phyloP scores from a whole-genome alignment of 2,797 vertebrate species.

The Anguilla megastoma region DNA sequence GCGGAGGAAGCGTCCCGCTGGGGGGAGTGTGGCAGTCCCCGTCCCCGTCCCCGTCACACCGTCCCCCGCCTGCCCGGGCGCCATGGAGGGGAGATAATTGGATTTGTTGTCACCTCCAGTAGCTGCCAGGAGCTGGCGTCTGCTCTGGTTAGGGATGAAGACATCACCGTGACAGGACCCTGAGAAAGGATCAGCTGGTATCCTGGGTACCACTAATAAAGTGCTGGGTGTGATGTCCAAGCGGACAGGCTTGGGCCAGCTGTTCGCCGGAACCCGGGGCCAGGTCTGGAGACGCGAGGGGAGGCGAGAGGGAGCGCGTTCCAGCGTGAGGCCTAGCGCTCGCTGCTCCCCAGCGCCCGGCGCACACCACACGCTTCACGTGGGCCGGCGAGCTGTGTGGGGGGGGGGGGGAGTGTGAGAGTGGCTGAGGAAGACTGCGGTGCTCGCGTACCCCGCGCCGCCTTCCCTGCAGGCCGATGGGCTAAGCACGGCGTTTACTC shows the following conservation, averaged over 20 bases:
- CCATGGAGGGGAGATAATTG: conserved; percentile 98
- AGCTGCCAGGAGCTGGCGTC: conserved; percentile 96
- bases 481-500: neutral
- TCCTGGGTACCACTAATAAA: conserved; percentile 92
- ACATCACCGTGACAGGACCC: conserved; percentile 97
- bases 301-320: neutral
- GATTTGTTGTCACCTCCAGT: conserved; percentile 99
- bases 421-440: neutral
- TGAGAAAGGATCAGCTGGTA: conserved; percentile 97
- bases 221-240: conserved; percentile 87
- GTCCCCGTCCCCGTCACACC: conserved; percentile 67
- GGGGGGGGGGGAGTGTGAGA: neutral
- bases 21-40: conserved; percentile 70
- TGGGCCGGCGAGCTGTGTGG: neutral
- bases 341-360: neutral
- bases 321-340: neutral
- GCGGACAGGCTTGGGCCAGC: conserved; percentile 86
- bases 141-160: conserved; percentile 98
- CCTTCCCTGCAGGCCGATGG: neutral
- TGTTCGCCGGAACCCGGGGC: conserved; percentile 77
- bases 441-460: no score
- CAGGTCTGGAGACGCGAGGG: conserved; percentile 31
- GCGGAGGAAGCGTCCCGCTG: conserved; percentile 68
- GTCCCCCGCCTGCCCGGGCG: conserved; percentile 68
- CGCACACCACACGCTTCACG: neutral